Conservation (phyloP, 2,113 vertebrate genomes). For the Pteropus alecto region DNA sequence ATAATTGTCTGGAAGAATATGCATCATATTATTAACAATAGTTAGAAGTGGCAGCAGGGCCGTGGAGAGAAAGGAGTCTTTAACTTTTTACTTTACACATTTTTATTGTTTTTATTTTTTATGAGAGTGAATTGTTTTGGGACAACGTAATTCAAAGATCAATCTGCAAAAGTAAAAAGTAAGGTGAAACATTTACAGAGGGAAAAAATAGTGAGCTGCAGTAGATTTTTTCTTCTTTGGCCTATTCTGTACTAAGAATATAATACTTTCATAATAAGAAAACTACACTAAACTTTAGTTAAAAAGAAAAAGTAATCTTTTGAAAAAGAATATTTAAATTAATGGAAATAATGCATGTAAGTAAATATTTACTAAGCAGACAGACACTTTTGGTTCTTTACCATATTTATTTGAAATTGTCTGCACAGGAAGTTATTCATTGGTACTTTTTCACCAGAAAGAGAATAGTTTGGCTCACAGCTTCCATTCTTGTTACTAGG, state of each 20-base stretch:
- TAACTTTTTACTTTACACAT: not conserved
- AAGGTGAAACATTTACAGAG: not conserved
- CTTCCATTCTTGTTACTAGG: not conserved
- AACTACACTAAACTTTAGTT: not conserved
- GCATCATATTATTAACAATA: not conserved
- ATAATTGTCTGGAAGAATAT: not conserved
- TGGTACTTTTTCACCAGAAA: not conserved
- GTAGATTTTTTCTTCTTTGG: not conserved
- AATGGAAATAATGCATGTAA: not conserved
- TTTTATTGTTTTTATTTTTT: slow-evolving; percentile 10
- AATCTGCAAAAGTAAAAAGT: not conserved
- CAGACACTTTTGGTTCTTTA: not conserved
- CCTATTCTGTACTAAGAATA: not conserved
- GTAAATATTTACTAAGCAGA: not conserved
- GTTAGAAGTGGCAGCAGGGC: not conserved
- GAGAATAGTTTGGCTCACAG: not conserved
- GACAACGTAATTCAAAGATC: not conserved
- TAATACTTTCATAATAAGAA: not conserved
- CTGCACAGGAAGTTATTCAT: not conserved
- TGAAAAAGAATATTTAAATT: slow-evolving; percentile 5
- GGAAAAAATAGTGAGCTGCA: not conserved
- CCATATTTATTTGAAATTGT: not conserved
- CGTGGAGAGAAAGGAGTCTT: not conserved
- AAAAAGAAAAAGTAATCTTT: not conserved
- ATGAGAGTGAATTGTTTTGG: not conserved